Percentiles rank a stretch among this genome's conserved stretches.
phyloP scores from a whole-genome alignment of 2,797 vertebrate species.

The Sebastes cheni region DNA sequence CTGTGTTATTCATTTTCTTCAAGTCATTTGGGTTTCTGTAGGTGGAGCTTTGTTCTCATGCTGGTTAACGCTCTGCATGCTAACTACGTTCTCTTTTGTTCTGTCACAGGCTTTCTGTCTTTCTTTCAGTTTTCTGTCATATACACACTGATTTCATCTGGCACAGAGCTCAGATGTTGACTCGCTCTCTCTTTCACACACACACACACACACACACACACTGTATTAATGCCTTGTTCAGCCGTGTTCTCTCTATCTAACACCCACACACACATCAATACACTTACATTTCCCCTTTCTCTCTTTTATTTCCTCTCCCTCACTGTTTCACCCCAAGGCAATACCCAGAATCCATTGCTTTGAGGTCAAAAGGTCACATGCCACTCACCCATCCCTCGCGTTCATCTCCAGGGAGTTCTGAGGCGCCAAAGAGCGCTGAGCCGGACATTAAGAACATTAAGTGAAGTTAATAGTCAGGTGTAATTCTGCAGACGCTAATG shows the following conservation, averaged over 20 bases:
- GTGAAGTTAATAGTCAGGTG: conserved; percentile 26
- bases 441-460: conserved; percentile 30
- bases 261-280: not conserved
- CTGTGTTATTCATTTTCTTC: not conserved
- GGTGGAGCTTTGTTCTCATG: not conserved
- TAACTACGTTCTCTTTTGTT: not conserved
- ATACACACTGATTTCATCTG: not conserved
- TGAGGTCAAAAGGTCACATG: conserved; percentile 31
- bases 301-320: not conserved
- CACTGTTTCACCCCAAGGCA: conserved; percentile 17
- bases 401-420: not conserved
- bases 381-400: not conserved
- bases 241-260: not conserved
- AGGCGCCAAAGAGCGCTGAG: not conserved
- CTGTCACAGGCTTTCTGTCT: not conserved
- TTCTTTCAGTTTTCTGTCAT: not conserved
- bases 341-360: conserved; percentile 34
- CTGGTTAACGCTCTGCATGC: not conserved
- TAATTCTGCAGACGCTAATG: conserved; percentile 25
- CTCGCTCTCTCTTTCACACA: too few relatives aligned
- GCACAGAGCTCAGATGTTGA: not conserved
- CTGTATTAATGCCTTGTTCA: not conserved
- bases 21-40: not conserved
- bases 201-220: not conserved
- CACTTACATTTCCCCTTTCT: not conserved